Conservation (phyloP, 1,140 invertebrate genomes). For the Mycetomoellerius zeteki region DNA sequence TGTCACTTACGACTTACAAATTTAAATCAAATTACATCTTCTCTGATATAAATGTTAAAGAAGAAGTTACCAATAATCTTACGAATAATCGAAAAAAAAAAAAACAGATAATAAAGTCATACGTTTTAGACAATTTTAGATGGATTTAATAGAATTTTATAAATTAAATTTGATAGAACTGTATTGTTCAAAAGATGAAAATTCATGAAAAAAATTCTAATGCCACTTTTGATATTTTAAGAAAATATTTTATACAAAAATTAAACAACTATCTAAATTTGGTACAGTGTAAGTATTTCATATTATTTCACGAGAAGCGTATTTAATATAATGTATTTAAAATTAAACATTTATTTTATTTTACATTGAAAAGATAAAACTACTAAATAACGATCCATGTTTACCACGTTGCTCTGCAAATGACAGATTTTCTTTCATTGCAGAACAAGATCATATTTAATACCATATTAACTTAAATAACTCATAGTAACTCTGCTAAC, state of each 20-base stretch:
- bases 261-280: not conserved
- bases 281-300: not conserved
- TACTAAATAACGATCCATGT: not conserved
- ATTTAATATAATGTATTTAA: not conserved
- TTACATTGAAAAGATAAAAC: too few species aligned
- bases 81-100: not conserved
- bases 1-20: not conserved
- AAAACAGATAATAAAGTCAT: slow-evolving; percentile 1
- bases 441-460: not conserved
- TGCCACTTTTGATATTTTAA: not conserved
- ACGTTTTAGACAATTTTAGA: not conserved
- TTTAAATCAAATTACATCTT: not conserved
- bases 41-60: not conserved
- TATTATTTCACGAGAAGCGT: not conserved
- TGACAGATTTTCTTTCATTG: not conserved
- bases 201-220: not conserved
- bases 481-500: not conserved
- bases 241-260: not conserved
- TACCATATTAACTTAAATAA: slow-evolving; percentile 19
- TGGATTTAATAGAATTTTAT: not conserved
- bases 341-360: not conserved
- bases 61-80: not conserved
- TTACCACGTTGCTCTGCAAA: not conserved
- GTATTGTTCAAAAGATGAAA: not conserved
- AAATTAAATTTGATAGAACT: slow-evolving; percentile 10